phyloP scores from a whole-genome alignment of 2,797 vertebrate species.

The Chrosomus eos region DNA sequence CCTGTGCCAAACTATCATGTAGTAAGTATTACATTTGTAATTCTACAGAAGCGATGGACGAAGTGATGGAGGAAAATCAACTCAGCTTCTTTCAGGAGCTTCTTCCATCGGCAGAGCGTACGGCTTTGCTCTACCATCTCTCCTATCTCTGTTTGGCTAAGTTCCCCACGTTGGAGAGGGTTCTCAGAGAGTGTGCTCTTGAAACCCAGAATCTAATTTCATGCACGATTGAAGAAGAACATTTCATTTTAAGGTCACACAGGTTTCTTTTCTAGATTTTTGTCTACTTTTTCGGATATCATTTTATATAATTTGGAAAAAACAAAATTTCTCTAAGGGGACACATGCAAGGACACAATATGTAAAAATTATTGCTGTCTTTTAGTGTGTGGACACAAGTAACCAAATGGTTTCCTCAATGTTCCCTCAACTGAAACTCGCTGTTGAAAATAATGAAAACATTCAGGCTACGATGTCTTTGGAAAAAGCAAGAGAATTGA shows the following conservation, averaged over 20 bases:
- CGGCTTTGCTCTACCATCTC: conserved; percentile 19
- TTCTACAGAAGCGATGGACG: neutral
- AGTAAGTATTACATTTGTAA: neutral
- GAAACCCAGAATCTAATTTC: neutral
- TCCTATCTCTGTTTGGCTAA: conserved; percentile 31
- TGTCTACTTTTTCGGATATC: no score
- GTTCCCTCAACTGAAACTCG: neutral
- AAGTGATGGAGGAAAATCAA: neutral
- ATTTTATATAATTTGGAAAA: no score
- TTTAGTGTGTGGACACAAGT: conserved; percentile 27
- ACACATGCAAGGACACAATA: neutral
- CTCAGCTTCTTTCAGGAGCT: neutral
- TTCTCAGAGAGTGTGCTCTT: neutral
- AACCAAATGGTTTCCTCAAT: neutral
- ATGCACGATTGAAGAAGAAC: no score
- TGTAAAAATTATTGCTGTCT: neutral
- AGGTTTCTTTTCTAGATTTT: no score
- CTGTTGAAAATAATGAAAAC: conserved; percentile 8
- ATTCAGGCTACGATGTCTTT: neutral
- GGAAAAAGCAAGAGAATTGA: neutral
- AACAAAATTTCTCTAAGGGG: no score
- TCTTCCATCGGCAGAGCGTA: neutral
- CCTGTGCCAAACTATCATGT: neutral
- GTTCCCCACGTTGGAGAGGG: conserved; percentile 20
- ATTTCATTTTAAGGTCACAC: no score